phyloP scores from a whole-genome alignment of 1,140 invertebrate species.

The Drosophila orosa region DNA sequence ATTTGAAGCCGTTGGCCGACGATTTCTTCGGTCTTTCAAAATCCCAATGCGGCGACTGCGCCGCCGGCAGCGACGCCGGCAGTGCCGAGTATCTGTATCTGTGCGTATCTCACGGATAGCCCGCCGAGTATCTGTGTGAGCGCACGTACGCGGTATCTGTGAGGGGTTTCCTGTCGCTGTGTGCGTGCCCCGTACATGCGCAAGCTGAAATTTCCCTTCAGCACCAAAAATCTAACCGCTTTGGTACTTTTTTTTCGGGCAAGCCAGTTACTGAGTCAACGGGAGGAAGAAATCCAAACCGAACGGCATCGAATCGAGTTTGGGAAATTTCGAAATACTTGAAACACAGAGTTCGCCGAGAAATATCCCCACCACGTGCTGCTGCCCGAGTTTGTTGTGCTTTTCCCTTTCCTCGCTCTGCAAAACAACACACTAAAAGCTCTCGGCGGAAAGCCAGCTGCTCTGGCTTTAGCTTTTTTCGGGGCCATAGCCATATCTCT shows the following conservation, averaged over 20 bases:
- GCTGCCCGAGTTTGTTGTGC: constrained; percentile 35
- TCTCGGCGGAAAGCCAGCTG: constrained; percentile 28
- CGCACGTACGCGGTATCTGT: constrained; percentile 61
- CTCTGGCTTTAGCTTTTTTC: constrained; percentile 27
- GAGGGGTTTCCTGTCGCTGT: constrained; percentile 12
- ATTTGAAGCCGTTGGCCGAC: constrained; percentile 81
- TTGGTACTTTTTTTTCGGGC: constrained; percentile 38
- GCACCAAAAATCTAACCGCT: constrained; percentile 29
- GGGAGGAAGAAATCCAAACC: background rate
- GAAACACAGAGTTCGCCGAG: background rate
- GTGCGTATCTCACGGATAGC: constrained; percentile 79
- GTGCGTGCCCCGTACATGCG: constrained; percentile 47
- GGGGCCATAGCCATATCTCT: background rate
- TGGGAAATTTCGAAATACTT: constrained; percentile 52
- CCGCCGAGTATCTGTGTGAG: constrained; percentile 68
- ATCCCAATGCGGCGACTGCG: constrained; percentile 39
- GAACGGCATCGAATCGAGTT: constrained; percentile 25
- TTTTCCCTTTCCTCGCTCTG: constrained; percentile 38
- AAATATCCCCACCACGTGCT: constrained; percentile 69
- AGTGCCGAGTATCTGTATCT: constrained; percentile 60
- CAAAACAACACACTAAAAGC: constrained; percentile 51
- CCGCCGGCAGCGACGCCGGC: constrained; percentile 46
- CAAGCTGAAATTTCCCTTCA: constrained; percentile 42
- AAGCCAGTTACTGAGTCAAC: constrained; percentile 28
- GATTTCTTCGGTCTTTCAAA: constrained; percentile 69